phyloP scores from a whole-genome alignment of 2,113 vertebrate species.

The Trinectes maculatus region DNA sequence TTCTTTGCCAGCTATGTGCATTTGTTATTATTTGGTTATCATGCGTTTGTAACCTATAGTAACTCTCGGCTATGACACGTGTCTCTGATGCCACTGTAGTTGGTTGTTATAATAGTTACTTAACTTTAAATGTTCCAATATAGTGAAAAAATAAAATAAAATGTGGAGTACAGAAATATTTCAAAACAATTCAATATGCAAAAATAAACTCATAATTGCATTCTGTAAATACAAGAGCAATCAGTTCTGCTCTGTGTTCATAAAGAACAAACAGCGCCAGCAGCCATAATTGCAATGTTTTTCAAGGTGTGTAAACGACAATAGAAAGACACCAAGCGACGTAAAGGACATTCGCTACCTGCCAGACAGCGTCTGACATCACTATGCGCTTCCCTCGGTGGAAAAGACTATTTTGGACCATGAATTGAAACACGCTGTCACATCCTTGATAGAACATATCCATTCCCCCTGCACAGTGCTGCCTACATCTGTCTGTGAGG shows the following conservation, averaged over 20 bases:
- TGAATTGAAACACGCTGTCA: conserved; percentile 74
- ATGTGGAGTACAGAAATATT: neutral
- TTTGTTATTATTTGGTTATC: neutral
- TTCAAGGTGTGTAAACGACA: neutral
- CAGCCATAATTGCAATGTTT: neutral
- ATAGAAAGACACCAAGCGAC: neutral
- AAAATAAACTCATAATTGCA: neutral
- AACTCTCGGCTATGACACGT: neutral
- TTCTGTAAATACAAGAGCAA: neutral
- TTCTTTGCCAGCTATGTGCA: neutral
- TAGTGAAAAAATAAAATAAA: too few relatives aligned
- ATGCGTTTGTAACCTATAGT: conserved; percentile 16
- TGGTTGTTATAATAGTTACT: too few relatives aligned
- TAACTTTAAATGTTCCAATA: too few relatives aligned
- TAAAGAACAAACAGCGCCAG: neutral
- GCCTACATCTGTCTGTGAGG: conserved; percentile 69
- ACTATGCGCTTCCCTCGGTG: conserved; percentile 34
- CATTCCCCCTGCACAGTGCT: conserved; percentile 63
- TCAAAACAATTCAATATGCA: neutral
- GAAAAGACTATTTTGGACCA: conserved; percentile 71
- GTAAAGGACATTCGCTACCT: conserved; percentile 8
- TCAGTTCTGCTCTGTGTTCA: neutral
- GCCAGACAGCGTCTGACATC: conserved; percentile 25
- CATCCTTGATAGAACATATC: conserved; percentile 73
- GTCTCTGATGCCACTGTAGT: too few relatives aligned